Evolutionary conservation across 2,113 vertebrate species (phyloP), one percentile per base, ranked within the genome.

Genomic region (Chionodraco myersi): DNA sequence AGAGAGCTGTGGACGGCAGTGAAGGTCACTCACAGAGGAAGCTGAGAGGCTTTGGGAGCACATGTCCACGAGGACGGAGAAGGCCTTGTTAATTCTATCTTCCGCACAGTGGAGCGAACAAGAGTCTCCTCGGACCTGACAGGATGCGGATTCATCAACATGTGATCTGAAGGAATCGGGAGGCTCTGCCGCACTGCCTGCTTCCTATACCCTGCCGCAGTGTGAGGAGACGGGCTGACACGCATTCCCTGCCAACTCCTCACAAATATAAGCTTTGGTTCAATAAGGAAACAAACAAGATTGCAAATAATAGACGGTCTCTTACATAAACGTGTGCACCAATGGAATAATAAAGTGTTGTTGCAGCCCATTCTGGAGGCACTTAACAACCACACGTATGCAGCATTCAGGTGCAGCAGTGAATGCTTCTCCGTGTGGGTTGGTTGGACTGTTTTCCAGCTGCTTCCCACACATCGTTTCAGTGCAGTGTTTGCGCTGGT

Each of bases 71-170:
- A 62, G 64, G 21, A 21, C 21, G 21, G 56, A 7, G 8, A 41
- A 47, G 65, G 8, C 59, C 57, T 74, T 41, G 4, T 65, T 85
- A 77, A 73, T 45, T 53, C 47, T 18, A 10, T 41, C 63, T 52
- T 56, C 63, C 10, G 56, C 66, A 18, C 48, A 53, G 59, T 64
- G 8, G 7, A 57, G 56, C 52, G 64, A 61, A 75, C 64, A 1
- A 30, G 72, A 41, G 51, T 74, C 73, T 61, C 56, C 73, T 72
- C 48, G 11, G 77, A 61, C 53, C 69, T 66, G 83, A 88, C 79
- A 66, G 70, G 76, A 72, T 80, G 82, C 59, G 1, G 80, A 78
- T 79, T 88, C 77, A 90, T 92, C 87, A 88, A 61, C 80, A 81
- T 52, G 49, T 12, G 77, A 76, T 80, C 65, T 58, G 57, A 61